Percentiles rank a stretch among this genome's conserved stretches.
Conservation (phyloP, 1,140 invertebrate genomes). For the Drosophila serrata region DNA sequence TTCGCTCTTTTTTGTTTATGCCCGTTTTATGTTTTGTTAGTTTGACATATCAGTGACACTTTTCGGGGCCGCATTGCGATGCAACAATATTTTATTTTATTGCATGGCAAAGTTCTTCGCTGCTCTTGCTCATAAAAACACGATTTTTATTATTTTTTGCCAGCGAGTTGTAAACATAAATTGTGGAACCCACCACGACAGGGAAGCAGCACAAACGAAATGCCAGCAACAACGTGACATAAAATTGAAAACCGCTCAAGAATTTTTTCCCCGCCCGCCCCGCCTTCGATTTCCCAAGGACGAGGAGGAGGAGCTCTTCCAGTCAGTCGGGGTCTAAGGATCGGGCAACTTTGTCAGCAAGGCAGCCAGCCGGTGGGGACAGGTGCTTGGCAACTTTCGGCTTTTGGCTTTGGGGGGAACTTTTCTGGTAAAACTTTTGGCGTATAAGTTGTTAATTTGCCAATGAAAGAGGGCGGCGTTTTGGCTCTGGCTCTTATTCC, state of each 20-base stretch:
- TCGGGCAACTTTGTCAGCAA: constrained; percentile 66
- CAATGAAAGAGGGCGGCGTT: constrained; percentile 74
- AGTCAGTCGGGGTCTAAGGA: constrained; percentile 3
- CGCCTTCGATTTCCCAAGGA: constrained; percentile 35
- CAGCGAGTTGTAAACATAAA: constrained; percentile 75
- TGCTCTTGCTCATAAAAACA: constrained; percentile 66
- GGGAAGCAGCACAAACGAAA: constrained; percentile 20
- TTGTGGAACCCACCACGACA: constrained; percentile 39
- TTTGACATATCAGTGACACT: constrained; percentile 83
- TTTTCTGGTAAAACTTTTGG: constrained; percentile 69
- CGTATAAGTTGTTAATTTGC: constrained; percentile 82
- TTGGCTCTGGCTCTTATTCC: constrained; percentile 61
- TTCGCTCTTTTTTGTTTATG: constrained; percentile 65
- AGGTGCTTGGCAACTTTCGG: constrained; percentile 65
- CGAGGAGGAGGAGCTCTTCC: no score
- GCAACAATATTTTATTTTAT: constrained; percentile 82
- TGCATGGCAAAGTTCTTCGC: constrained; percentile 51
- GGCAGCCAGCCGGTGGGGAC: constrained; percentile 48
- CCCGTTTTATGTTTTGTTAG: constrained; percentile 75
- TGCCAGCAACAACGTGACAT: constrained; percentile 43
- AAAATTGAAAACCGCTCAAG: constrained; percentile 76
- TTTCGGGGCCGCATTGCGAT: constrained; percentile 53
- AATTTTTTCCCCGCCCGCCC: constrained; percentile 32
- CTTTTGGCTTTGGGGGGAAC: constrained; percentile 44
- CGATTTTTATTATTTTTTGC: constrained; percentile 71